A percentile compares a stretch with the other conserved stretches of the same genome.
Evolutionary conservation across 2,888 invertebrate species (phyloP).

Genomic region (Onchidella celtica): DNA sequence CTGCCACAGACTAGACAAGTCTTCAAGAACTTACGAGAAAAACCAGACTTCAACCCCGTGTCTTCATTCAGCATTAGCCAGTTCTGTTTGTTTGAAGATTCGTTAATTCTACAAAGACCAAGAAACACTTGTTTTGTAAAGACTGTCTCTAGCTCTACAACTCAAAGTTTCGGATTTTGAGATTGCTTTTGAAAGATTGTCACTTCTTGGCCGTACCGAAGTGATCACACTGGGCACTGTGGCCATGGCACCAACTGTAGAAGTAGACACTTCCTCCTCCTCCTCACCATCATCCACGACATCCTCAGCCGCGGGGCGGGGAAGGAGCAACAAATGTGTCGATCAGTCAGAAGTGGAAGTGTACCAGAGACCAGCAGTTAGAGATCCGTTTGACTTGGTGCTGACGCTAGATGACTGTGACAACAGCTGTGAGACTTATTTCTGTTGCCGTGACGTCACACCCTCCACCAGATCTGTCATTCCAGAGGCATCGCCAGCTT

Average conservation of each 20-base stretch:
- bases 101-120: too few relatives aligned
- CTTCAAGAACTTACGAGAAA: neutral
- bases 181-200: neutral
- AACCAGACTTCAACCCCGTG: too few relatives aligned
- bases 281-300: neutral
- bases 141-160: neutral
- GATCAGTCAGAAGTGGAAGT: neutral
- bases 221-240: neutral
- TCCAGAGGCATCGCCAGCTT: conserved; percentile 41
- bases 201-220: neutral
- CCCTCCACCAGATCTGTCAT: neutral
- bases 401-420: neutral
- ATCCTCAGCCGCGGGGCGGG: neutral
- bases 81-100: too few relatives aligned
- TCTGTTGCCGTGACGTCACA: neutral
- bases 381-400: neutral
- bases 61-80: neutral
- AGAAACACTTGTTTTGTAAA: neutral
- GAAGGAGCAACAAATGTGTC: neutral
- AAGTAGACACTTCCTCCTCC: neutral
- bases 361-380: neutral
- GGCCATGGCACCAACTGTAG: conserved; percentile 31
- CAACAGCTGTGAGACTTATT: conserved; percentile 14
- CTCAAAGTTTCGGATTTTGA: neutral
- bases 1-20: neutral